phyloP scores from a whole-genome alignment of 2,888 invertebrate species.

The Phyllotreta striolata region DNA sequence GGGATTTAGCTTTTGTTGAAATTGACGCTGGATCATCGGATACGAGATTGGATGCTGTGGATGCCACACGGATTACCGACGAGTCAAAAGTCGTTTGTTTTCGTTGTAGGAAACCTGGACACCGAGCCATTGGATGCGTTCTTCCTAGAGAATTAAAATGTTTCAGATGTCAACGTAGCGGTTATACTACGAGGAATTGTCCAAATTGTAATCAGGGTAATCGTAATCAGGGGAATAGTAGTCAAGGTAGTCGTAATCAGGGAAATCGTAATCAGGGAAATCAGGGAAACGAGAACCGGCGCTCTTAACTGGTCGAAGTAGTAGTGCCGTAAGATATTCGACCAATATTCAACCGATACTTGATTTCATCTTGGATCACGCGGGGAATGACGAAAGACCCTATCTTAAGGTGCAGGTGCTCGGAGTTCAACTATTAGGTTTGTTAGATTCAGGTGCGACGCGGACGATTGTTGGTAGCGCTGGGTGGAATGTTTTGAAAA shows the following conservation, averaged over 20 bases:
- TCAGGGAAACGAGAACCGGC: constrained; percentile 9
- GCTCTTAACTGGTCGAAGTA: background rate
- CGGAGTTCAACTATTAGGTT: constrained; percentile 15
- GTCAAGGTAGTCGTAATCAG: no score
- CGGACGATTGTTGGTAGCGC: constrained; percentile 28
- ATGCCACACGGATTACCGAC: background rate
- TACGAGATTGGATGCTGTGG: background rate
- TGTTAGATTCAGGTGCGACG: constrained; percentile 34
- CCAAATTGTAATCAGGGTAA: constrained; percentile 14
- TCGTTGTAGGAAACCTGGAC: constrained; percentile 9
- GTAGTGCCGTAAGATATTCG: background rate
- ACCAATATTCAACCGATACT: constrained; percentile 11
- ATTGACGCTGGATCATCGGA: no score
- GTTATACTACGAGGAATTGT: constrained; percentile 6
- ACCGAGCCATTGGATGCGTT: constrained; percentile 8
- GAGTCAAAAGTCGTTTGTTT: background rate
- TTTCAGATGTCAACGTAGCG: background rate
- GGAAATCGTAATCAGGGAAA: no score
- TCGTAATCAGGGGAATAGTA: no score
- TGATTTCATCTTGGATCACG: constrained; percentile 33
- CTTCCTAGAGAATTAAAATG: background rate
- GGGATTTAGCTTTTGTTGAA: background rate
- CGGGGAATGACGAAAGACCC: background rate
- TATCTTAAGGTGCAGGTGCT: constrained; percentile 24
- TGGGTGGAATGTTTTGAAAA: constrained; percentile 26